phyloP scores from a whole-genome alignment of 1,140 invertebrate species.

The Matsumurasca onukii region DNA sequence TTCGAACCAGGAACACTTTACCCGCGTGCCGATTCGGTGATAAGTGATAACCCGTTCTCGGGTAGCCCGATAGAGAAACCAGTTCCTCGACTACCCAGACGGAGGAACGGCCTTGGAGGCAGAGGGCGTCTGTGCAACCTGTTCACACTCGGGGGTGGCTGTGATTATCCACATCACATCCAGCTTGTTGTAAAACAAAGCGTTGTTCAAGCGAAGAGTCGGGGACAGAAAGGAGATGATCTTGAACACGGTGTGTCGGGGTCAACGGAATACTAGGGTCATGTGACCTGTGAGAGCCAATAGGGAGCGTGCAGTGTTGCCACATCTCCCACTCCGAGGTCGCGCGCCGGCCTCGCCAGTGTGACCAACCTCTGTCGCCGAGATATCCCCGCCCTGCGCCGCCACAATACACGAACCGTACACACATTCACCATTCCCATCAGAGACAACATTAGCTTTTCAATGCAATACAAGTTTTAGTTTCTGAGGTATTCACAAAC shows the following conservation, averaged over 20 bases:
- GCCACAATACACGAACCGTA: no score
- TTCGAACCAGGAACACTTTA: no score
- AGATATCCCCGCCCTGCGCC: no score
- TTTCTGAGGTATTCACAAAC: no score
- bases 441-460: no score
- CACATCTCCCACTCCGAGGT: constrained; percentile 15
- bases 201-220: neutral
- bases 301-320: constrained; percentile 16
- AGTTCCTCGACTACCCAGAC: neutral
- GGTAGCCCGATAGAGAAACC: neutral
- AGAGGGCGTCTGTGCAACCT: no score
- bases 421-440: no score
- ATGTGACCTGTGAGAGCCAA: constrained; percentile 3
- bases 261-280: constrained; percentile 25
- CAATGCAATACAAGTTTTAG: no score
- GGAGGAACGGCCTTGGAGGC: no score
- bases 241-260: constrained; percentile 17
- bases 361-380: no score
- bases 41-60: neutral
- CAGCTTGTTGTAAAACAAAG: neutral
- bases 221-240: constrained; percentile 15
- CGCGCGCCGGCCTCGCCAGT: neutral
- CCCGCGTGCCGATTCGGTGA: neutral
- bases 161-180: no score
- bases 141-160: no score